phyloP scores from a whole-genome alignment of 2,113 vertebrate genomes.

The Hystrix brachyura region DNA sequence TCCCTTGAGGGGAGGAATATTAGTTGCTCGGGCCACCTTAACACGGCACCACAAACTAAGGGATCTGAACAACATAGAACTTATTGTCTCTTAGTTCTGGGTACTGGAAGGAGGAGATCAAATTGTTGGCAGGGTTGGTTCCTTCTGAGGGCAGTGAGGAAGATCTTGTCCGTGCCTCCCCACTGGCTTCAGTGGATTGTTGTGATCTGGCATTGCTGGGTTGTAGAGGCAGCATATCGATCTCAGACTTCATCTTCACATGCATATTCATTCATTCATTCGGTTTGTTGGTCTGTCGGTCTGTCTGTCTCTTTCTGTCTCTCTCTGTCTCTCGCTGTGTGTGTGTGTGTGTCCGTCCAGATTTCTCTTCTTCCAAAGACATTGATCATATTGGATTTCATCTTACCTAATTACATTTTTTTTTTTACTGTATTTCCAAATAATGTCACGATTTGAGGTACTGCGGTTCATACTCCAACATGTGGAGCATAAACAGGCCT shows the following conservation, averaged over 20 bases:
- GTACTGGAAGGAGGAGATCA: neutral
- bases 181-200: neutral
- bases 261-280: neutral
- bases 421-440: neutral
- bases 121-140: neutral
- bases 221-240: neutral
- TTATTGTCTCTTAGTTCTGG: neutral
- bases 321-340: neutral
- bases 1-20: neutral
- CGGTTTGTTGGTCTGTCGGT: too few relatives aligned
- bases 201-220: neutral
- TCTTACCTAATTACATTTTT: neutral
- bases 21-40: neutral
- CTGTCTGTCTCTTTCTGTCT: neutral
- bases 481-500: neutral
- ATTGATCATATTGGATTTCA: neutral
- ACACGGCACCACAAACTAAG: neutral
- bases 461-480: neutral
- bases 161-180: neutral
- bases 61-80: neutral
- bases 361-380: neutral
- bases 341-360: neutral
- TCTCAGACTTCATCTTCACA: neutral
- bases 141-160: neutral
- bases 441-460: neutral